Evolutionary conservation across 2,113 vertebrate genomes (phyloP).

Genomic region (Corvus hawaiiensis): DNA sequence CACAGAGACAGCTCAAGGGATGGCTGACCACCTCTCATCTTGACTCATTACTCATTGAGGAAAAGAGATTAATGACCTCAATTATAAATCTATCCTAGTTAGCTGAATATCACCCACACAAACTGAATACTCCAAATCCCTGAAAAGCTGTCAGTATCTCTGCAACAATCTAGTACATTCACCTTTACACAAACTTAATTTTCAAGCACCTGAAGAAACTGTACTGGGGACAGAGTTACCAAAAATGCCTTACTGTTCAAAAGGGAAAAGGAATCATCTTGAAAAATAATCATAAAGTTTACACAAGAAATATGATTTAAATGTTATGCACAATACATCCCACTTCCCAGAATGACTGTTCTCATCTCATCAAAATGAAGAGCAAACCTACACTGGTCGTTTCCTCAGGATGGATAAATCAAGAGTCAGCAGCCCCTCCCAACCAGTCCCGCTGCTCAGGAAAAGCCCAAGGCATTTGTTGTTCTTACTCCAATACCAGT

Average conservation of each 20-base stretch:
- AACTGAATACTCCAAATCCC: background rate
- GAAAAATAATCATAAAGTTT: background rate
- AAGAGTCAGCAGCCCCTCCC: conserved; percentile 39
- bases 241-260: background rate
- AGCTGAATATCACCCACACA: background rate
- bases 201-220: background rate
- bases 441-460: conserved; percentile 48
- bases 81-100: background rate
- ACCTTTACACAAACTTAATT: background rate
- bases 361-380: conserved; percentile 38
- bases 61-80: background rate
- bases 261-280: background rate
- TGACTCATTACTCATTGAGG: background rate
- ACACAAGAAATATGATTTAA: background rate
- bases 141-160: background rate
- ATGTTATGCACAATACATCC: background rate
- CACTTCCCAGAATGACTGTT: conserved; percentile 5
- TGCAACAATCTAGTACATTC: background rate
- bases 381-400: conserved; percentile 20
- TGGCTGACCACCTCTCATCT: background rate
- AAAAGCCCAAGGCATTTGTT: conserved; percentile 56
- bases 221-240: background rate
- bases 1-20: background rate
- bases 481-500: conserved; percentile 43
- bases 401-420: conserved; percentile 59